These are phyloP conservation scores for Beris morrisii DNA, from an alignment of 2,888 invertebrate species.

Conservation along the genomic window DNA sequence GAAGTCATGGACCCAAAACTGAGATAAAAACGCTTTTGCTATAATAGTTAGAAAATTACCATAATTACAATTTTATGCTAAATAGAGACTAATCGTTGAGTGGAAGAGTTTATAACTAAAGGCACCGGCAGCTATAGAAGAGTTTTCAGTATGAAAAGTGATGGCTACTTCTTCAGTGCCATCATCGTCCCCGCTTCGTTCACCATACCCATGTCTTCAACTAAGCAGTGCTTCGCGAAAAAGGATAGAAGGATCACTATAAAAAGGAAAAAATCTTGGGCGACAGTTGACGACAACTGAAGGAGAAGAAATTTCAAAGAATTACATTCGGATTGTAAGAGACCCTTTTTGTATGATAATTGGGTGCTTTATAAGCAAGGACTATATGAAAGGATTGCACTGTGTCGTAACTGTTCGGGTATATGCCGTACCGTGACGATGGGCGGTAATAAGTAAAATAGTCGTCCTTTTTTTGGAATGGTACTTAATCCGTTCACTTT, in stretches of 20 bases:
- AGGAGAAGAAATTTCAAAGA: slow-evolving; percentile 23
- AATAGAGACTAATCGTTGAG: slow-evolving; percentile 36
- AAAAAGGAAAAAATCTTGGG: slow-evolving; percentile 25
- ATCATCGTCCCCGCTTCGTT: not conserved
- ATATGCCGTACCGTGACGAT: not conserved
- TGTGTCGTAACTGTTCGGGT: not conserved
- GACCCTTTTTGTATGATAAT: slow-evolving; percentile 36
- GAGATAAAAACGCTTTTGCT: slow-evolving; percentile 36
- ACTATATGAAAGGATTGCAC: slow-evolving; percentile 15
- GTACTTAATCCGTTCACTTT: too few species aligned
- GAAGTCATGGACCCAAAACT: slow-evolving; percentile 4
- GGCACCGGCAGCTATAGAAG: not conserved
- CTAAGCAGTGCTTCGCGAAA: not conserved
- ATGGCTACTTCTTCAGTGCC: not conserved
- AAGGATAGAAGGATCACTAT: not conserved
- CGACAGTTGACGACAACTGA: slow-evolving; percentile 33
- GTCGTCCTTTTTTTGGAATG: too few species aligned
- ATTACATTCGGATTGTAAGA: slow-evolving; percentile 26
- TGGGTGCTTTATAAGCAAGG: slow-evolving; percentile 34
- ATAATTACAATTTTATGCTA: slow-evolving; percentile 38
- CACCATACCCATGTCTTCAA: not conserved
- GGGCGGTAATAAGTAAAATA: too few species aligned
- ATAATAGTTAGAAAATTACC: slow-evolving; percentile 37
- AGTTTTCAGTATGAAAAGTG: not conserved
- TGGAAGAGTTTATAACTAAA: slow-evolving; percentile 34